Evolutionary conservation across 1,140 invertebrate genomes (phyloP), one percentile per base, ranked within the genome.

Genomic region (Trichogramma pretiosum): DNA sequence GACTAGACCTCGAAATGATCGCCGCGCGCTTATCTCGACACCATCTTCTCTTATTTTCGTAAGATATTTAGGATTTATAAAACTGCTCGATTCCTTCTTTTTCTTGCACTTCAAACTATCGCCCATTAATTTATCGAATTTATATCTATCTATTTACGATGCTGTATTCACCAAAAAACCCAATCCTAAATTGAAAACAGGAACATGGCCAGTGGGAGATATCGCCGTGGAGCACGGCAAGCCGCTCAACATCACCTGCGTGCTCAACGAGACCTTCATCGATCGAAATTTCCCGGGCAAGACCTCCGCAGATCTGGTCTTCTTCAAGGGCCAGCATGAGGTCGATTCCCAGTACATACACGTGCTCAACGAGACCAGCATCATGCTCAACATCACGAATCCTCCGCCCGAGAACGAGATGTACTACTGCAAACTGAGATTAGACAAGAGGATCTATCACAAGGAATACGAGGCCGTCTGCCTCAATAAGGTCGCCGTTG

Each of bases 401-500:
- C 73, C 74, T 36, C 65, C 64, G 14, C 60, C 65, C 5, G 60
- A 69, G 9, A 60, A 61, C 9, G 57, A 62, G 26, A 67, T 69
- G 57, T 71, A 72, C 46, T 64, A 67, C 40, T 78, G 76, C 53
- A 66, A 66, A 52, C 57, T 75, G 18, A 62, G 41, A 48, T 26
- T 58, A 40, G 28, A 56, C 14, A 43, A 54, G 14, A 35, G 50
- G 35, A 9, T 52, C 7, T 38, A 58, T 19, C 52, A 54, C 23
- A 59, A 60, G 46, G 35, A 54, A 7, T 33, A 62, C 17, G 59
- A 57, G 50, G 57, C 59, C 28, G 70, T 77, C 23, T 77, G 75
- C 58, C 56, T 75, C 4, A 78, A 77, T 54, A 68, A 65, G 53
- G 74, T 77, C 50, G 55, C 61, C 35, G 62, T 78, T 48, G 76